phyloP scores from a whole-genome alignment of 2,888 invertebrate genomes.

The Melieria picta region DNA sequence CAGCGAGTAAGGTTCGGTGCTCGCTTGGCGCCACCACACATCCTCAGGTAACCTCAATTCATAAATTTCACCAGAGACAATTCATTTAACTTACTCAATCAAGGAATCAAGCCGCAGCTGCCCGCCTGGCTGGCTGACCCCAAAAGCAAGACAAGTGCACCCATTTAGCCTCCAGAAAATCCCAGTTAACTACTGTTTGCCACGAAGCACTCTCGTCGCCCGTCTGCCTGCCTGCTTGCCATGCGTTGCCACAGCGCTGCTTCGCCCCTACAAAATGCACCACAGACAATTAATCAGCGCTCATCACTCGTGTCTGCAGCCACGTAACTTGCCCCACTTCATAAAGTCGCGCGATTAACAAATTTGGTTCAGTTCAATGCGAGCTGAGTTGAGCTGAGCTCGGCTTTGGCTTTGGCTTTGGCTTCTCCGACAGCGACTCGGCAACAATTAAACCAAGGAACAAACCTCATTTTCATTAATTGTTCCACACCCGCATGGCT shows the following conservation, averaged over 20 bases:
- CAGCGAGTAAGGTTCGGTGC: constrained; percentile 6
- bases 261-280: too few relatives aligned
- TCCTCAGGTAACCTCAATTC: not conserved
- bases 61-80: not conserved
- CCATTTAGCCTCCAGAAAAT: constrained; percentile 9
- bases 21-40: constrained; percentile 22
- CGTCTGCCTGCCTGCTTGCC: too few relatives aligned
- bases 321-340: not conserved
- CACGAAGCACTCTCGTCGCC: too few relatives aligned
- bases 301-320: not conserved
- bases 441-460: constrained; percentile 38
- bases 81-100: not conserved
- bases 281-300: too few relatives aligned
- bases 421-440: constrained; percentile 17
- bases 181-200: constrained; percentile 24
- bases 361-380: not conserved
- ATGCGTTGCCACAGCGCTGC: too few relatives aligned
- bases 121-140: not conserved
- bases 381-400: not conserved
- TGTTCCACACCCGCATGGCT: constrained; percentile 62
- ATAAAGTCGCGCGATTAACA: not conserved
- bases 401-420: not conserved
- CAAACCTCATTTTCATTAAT: constrained; percentile 50
- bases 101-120: not conserved
- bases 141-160: constrained; percentile 19